phyloP scores from a whole-genome alignment of 2,888 invertebrate species.

The Parascotia fuliginaria region DNA sequence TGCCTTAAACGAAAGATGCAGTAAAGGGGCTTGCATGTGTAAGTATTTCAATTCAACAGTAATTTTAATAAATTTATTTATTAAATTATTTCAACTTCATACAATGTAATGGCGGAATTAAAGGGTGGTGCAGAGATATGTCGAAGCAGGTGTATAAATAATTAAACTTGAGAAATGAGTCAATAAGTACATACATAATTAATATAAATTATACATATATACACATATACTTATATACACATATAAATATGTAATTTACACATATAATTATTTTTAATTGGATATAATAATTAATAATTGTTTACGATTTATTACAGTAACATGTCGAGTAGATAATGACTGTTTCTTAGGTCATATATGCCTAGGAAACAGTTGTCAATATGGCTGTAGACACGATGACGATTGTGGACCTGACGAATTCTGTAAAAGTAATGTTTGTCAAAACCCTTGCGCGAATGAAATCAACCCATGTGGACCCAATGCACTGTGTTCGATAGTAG shows the following conservation, averaged over 20 bases:
- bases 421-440: constrained; percentile 92
- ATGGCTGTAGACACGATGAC: constrained; percentile 94
- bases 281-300: not conserved
- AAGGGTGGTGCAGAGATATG: too few species aligned
- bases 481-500: constrained; percentile 91
- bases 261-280: too few species aligned
- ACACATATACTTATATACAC: too few species aligned
- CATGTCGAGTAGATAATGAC: constrained; percentile 96
- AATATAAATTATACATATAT: too few species aligned
- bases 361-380: constrained; percentile 92
- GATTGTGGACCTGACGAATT: constrained; percentile 95
- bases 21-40: constrained; percentile 92
- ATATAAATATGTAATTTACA: too few species aligned
- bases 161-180: too few species aligned
- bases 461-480: constrained; percentile 94
- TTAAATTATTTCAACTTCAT: too few species aligned
- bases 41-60: too few species aligned
- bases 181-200: too few species aligned
- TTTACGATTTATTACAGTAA: constrained; percentile 84
- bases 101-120: too few species aligned
- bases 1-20: constrained; percentile 95
- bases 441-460: constrained; percentile 89
- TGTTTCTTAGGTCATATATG: constrained; percentile 97
- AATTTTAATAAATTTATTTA: too few species aligned
- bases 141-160: too few species aligned